Evolutionary conservation across 2,113 vertebrate species (phyloP), one percentile per base, ranked within the genome.

Genomic region (Micromys minutus): DNA sequence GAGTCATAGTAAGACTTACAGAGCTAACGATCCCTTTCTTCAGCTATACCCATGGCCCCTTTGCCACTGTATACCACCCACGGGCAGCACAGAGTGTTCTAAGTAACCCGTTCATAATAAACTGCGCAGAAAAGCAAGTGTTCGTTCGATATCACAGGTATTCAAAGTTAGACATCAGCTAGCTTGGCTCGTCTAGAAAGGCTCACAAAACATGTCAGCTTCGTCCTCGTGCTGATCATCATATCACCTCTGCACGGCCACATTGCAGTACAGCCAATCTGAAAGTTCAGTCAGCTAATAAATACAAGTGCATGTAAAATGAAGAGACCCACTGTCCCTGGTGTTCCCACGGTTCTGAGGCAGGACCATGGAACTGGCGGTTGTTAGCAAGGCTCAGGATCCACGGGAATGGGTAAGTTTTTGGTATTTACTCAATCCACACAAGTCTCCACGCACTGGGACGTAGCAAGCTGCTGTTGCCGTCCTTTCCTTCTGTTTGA

Each of bases 71-170:
- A 15, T 0, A 29, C 12, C 9, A 19, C 13, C 2, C 11, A 3
- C 0, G 9, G 0, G 2, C 85, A 42, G 5, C 1, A 12, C 36
- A 7, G 42, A 31, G 5, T 3, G 5, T 24, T 16, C 55, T 34
- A 83, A 47, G 61, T 34, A 59, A 47, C 15, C 34, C 19, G 36
- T 17, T 36, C 63, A 36, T 63, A 47, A 52, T 36, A 9, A 69
- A 69, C 6, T 61, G 47, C 69, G 87, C n/a, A n/a, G 2, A 77
- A 67, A 69, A 77, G 24, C 15, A 61, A 22, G 36, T 22, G 57
- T 13, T 59, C 85, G 71, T 52, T 11, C 50, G 50, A 19, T 13
- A 61, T 47, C n/a, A 1, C 15, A n/a, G 84, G 55, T 67, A n/a
- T 24, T 55, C 9, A 57, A 63, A 36, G 29, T n/a, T 19, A 34